Conservation (phyloP, 2,888 invertebrate species). For the Lasioglossum malachurum region DNA sequence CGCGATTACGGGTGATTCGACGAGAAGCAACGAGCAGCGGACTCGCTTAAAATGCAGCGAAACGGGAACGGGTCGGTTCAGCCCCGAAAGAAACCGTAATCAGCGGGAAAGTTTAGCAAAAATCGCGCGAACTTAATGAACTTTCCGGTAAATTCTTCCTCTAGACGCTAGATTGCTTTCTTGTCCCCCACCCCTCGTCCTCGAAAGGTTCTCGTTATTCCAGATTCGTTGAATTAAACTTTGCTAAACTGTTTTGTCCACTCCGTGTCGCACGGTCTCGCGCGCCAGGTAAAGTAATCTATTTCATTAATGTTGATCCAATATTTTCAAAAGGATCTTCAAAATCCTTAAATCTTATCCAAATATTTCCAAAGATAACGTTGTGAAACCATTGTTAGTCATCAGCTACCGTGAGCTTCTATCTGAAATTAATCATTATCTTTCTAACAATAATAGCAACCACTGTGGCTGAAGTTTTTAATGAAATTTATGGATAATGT, state of each 20-base stretch:
- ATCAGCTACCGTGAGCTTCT: background rate
- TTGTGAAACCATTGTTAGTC: background rate
- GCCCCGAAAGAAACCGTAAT: slow-evolving; percentile 5
- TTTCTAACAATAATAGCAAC: background rate
- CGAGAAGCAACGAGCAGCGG: background rate
- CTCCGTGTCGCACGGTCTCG: background rate
- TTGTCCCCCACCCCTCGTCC: background rate
- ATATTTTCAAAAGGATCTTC: background rate
- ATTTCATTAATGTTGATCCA: background rate
- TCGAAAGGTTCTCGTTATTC: background rate
- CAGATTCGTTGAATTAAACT: background rate
- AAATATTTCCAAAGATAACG: background rate
- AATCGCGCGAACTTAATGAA: slow-evolving; percentile 33
- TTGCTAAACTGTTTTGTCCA: background rate
- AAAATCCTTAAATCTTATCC: background rate
- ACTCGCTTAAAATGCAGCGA: background rate
- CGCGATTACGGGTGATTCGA: background rate
- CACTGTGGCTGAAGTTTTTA: too few relatives aligned
- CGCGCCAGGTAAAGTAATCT: background rate
- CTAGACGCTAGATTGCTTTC: slow-evolving; percentile 6
- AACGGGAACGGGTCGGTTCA: background rate
- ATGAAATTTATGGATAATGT: too few relatives aligned
- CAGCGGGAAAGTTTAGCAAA: slow-evolving; percentile 19
- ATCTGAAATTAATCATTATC: background rate
- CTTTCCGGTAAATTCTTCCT: slow-evolving; percentile 1